Conservation (phyloP, 2,888 invertebrate genomes). For the Ichneumoninae sp. region DNA sequence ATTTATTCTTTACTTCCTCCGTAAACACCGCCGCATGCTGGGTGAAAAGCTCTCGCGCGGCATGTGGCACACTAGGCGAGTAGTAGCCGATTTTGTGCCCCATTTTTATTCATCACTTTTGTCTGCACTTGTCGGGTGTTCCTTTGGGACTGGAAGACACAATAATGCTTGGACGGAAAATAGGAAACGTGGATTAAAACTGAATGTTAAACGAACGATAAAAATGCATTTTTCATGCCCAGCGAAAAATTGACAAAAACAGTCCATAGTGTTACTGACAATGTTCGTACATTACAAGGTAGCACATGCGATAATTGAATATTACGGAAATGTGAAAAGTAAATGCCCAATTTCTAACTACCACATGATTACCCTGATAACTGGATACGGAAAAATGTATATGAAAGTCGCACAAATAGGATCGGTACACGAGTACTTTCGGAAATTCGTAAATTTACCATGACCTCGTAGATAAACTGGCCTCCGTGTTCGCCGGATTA, state of each 20-base stretch:
- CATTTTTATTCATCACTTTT: neutral
- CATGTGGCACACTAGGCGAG: constrained; percentile 24
- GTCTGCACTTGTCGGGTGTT: neutral
- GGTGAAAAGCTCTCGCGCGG: constrained; percentile 32
- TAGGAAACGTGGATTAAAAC: neutral
- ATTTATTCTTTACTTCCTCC: constrained; percentile 2
- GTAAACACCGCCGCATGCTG: constrained; percentile 34
- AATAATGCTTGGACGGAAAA: neutral
- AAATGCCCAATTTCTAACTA: neutral
- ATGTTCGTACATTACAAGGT: no score
- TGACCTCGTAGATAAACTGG: constrained; percentile 13
- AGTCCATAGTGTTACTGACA: no score
- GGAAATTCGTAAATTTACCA: constrained; percentile 26
- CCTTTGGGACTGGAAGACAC: neutral
- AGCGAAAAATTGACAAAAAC: no score
- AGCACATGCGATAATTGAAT: neutral
- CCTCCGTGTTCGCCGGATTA: constrained; percentile 32
- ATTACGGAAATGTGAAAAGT: neutral
- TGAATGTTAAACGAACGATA: neutral
- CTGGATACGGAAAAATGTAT: neutral
- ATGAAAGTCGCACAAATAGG: constrained; percentile 7
- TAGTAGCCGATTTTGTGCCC: neutral
- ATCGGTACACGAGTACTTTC: neutral
- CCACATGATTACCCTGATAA: neutral
- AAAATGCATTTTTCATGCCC: neutral